Percentiles rank a stretch among this genome's conserved stretches.
Evolutionary conservation across 2,113 vertebrate species (phyloP).

Genomic region (Lanius ludovicianus): DNA sequence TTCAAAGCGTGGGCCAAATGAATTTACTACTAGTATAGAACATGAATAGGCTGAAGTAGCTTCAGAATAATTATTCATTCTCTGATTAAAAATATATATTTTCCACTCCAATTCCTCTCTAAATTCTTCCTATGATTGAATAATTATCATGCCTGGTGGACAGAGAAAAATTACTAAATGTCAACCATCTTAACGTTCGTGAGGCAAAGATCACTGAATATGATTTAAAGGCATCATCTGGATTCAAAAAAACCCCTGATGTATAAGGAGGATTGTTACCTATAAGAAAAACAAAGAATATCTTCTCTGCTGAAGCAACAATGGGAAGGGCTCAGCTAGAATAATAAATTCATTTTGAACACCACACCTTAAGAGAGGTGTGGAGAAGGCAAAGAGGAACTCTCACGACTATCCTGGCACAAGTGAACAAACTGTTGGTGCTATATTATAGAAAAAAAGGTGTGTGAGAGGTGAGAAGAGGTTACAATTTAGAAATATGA

Average conservation of each 20-base stretch:
- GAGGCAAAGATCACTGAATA: not conserved
- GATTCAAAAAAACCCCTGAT: not conserved
- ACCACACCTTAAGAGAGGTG: not conserved
- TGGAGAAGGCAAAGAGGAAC: not conserved
- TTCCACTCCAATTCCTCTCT: constrained; percentile 23
- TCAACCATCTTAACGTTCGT: not conserved
- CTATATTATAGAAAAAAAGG: not conserved
- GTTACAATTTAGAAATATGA: not conserved
- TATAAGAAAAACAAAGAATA: not conserved
- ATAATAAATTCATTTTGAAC: not conserved
- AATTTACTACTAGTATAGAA: not conserved
- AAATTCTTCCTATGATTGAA: constrained; percentile 15
- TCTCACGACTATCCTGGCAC: not conserved
- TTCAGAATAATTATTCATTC: constrained; percentile 17
- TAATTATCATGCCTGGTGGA: constrained; percentile 14
- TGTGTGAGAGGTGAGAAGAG: fast-evolving
- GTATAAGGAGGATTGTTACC: not conserved
- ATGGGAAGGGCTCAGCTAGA: not conserved
- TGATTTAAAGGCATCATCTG: not conserved
- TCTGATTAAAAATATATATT: constrained; percentile 11
- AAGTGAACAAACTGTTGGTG: not conserved
- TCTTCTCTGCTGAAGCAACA: not conserved
- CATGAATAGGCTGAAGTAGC: not conserved
- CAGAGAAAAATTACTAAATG: constrained; percentile 26
- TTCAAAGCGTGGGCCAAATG: not conserved